These are phyloP conservation scores for Urocitellus parryii DNA, from an alignment of 2,113 vertebrate species.

Conservation along the genomic window DNA sequence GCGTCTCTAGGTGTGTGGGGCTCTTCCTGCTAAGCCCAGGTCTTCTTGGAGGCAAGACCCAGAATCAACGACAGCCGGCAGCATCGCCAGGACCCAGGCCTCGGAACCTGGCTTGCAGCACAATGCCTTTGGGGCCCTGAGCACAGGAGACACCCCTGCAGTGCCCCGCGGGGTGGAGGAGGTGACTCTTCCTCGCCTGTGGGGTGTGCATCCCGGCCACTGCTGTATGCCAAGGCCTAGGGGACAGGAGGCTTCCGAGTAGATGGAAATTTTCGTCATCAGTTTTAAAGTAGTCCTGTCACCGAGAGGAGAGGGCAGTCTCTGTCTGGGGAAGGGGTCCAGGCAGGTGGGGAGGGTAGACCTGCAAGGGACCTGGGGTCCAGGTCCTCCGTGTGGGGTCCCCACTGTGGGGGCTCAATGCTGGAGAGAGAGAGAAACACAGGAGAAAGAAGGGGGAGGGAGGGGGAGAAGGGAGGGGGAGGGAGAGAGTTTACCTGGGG, in stretches of 20 bases:
- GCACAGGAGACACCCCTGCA: accelerated
- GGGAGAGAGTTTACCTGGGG: no score
- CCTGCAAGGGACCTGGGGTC: not conserved
- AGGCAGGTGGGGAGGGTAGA: accelerated
- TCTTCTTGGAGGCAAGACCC: not conserved
- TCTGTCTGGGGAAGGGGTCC: not conserved
- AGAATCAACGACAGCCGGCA: not conserved
- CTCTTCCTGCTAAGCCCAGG: not conserved
- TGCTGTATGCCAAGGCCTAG: not conserved
- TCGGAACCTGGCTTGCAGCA: not conserved
- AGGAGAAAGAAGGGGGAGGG: not conserved
- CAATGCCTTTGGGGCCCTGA: not conserved
- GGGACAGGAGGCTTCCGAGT: not conserved
- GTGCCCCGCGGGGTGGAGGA: not conserved
- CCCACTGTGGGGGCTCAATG: not conserved
- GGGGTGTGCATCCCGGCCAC: accelerated
- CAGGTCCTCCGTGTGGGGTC: not conserved
- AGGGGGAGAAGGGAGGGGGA: not conserved
- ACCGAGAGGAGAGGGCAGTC: not conserved
- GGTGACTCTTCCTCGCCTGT: not conserved
- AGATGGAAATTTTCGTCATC: not conserved
- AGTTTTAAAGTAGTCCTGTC: not conserved
- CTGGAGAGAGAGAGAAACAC: not conserved
- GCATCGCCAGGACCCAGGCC: accelerated
- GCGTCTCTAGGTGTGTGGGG: not conserved